Percentiles rank a stretch among this genome's conserved stretches.
Conservation (phyloP, 1,140 invertebrate species). For the Cyclina sinensis region DNA sequence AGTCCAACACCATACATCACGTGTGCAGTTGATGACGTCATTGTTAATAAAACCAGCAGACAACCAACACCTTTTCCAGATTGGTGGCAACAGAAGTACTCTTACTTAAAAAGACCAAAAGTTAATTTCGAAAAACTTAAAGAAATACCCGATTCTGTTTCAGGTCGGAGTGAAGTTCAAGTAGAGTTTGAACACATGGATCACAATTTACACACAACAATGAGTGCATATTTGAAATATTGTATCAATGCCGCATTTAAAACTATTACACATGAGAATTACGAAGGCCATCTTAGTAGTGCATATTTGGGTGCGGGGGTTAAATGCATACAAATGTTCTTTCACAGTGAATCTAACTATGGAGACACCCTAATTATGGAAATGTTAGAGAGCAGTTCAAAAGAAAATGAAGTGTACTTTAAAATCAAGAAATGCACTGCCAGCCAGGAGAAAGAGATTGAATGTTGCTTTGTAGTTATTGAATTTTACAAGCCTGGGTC, state of each 20-base stretch:
- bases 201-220: constrained; percentile 32
- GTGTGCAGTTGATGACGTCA: constrained; percentile 8
- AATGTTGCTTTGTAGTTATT: constrained; percentile 4
- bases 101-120: neutral
- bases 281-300: neutral
- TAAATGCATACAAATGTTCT: constrained; percentile 22
- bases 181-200: constrained; percentile 21
- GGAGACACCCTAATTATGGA: neutral
- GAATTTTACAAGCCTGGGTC: constrained; percentile 1
- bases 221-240: constrained; percentile 26
- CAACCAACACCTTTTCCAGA: neutral
- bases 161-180: neutral
- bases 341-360: constrained; percentile 12
- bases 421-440: neutral
- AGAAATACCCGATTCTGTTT: neutral
- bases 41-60: neutral
- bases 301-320: constrained; percentile 10
- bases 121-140: neutral
- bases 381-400: neutral
- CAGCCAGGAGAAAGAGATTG: neutral
- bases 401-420: neutral
- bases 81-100: constrained; percentile 26
- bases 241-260: constrained; percentile 2
- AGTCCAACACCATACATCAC: neutral
- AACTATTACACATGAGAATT: neutral